Conservation (phyloP, 2,113 vertebrate species). For the Pan paniscus region DNA sequence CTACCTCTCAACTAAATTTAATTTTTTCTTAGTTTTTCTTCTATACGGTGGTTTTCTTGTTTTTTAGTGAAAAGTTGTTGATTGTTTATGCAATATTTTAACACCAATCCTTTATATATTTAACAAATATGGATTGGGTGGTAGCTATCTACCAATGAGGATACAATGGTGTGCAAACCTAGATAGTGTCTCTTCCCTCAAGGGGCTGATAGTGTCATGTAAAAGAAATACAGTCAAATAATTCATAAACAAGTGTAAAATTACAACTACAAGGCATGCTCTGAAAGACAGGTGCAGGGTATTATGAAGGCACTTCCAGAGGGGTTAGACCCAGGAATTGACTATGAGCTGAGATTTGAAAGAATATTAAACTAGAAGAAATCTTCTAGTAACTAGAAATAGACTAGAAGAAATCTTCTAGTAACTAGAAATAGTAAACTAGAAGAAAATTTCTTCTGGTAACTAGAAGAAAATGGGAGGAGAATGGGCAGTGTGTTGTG, state of each 20-base stretch:
- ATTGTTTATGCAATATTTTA: no score
- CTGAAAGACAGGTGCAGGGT: neutral
- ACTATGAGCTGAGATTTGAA: neutral
- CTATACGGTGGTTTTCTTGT: neutral
- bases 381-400: no score
- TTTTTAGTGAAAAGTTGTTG: neutral
- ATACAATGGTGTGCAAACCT: neutral
- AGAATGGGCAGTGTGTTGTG: accelerated
- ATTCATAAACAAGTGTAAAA: neutral
- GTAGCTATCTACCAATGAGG: no score
- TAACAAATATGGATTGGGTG: neutral
- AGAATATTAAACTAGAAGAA: neutral
- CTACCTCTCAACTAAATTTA: neutral
- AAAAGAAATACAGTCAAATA: neutral
- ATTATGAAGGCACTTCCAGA: neutral
- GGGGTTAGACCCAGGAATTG: neutral
- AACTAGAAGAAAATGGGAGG: neutral
- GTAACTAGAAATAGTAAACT: no score
- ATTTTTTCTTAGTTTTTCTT: neutral
- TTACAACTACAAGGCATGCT: neutral
- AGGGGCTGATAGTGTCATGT: neutral
- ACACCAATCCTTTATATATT: neutral
- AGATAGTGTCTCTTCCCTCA: neutral
- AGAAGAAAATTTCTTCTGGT: no score
- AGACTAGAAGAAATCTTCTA: no score